Evolutionary conservation across 2,888 invertebrate genomes (phyloP), one percentile per base, ranked within the genome.

Genomic region (Nomada hirtipes): DNA sequence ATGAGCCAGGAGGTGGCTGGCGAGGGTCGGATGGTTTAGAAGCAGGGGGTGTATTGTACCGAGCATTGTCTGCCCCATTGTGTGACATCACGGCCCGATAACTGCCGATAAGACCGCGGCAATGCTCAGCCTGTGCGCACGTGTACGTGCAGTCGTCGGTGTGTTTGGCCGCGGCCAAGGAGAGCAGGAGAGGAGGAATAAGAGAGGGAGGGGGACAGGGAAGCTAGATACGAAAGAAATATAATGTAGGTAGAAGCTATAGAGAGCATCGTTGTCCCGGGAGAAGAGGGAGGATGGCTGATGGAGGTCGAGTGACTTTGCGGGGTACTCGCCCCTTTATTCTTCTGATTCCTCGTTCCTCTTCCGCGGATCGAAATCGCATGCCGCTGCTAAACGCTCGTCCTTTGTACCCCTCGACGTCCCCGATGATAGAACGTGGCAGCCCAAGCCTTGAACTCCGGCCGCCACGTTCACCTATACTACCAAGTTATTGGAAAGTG

Each of bases 81-180:
- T 93, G 93, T 91, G 93, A 93, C 93, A 93, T 93, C 93, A 93
- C 93, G 93, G 93, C 90, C 93, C 93, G 93, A 93, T 93, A 93
- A 93, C 93, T 93, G 93, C 93, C 93, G 93, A 93, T 93, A 93
- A 93, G 93, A 91, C 91, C 90, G 90, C 90, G 90, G 91, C 92
- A 91, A 92, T 92, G 91, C 92, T 88, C 87, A 68, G 76, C 81
- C 74, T 75, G 82, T 81, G 84, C 71, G 84, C 75, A 71, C 83
- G 82, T 83, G 79, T 86, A 84, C 79, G 79, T 80, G 72, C 69
- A 60, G 15, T 47, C 79, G 78, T 84, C 78, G 75, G 76, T 78
- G 85, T 79, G 78, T 79, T 76, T 78, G 70, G 57, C 60, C 64
- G 73, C 71, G 64, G 69, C 36, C 55, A 57, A 23, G 20, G 52